Conservation (phyloP, 2,797 vertebrate genomes). For the Rhynchonycteris naso region DNA sequence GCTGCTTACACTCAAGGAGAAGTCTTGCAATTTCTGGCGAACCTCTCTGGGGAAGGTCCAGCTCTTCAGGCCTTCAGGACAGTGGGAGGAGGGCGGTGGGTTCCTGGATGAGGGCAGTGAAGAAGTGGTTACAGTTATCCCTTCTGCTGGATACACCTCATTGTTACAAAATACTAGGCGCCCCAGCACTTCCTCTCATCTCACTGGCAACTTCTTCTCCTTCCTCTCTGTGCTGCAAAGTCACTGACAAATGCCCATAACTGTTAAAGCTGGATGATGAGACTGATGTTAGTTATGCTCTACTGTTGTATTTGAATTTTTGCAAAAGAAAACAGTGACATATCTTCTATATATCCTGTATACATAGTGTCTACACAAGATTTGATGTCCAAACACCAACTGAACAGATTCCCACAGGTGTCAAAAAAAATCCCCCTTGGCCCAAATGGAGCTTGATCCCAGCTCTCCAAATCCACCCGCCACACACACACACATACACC, state of each 20-base stretch:
- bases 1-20: slow-evolving; percentile 77
- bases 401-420: not conserved
- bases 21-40: slow-evolving; percentile 72
- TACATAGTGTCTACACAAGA: not conserved
- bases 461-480: accelerated
- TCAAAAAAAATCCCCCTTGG: not conserved
- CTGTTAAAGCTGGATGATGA: not conserved
- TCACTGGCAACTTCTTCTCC: not conserved
- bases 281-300: not conserved
- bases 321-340: not conserved
- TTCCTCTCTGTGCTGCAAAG: too few relatives aligned
- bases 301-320: not conserved
- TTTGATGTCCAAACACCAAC: not conserved
- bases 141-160: not conserved
- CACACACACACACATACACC: too few relatives aligned
- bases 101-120: slow-evolving; percentile 75
- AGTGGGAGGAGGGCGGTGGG: slow-evolving; percentile 83
- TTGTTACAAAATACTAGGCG: not conserved
- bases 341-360: too few relatives aligned
- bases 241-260: not conserved
- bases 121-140: not conserved
- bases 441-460: not conserved
- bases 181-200: not conserved
- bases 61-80: slow-evolving; percentile 79
- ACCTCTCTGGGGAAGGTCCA: slow-evolving; percentile 78